These are phyloP conservation scores for Upupa epops DNA, from an alignment of 2,113 vertebrate genomes.

Conservation along the genomic window DNA sequence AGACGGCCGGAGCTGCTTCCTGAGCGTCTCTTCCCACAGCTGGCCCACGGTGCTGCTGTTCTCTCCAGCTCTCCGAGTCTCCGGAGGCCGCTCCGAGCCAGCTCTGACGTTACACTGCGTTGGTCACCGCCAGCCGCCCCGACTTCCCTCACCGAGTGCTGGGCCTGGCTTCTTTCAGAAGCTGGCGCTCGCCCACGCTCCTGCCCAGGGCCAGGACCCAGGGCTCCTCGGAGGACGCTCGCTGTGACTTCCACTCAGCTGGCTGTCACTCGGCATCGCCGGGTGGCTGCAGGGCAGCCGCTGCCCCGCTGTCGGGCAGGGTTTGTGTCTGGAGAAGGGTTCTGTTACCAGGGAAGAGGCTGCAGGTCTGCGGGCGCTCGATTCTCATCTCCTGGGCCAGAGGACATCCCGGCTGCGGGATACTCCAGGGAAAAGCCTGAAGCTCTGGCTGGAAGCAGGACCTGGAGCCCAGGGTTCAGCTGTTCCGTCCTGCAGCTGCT, in stretches of 20 bases:
- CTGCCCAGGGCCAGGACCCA: neutral
- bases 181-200: neutral
- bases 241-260: neutral
- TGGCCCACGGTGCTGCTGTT: neutral
- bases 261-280: neutral
- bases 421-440: neutral
- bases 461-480: neutral
- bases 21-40: constrained; percentile 3
- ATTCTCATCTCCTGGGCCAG: neutral
- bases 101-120: neutral
- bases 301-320: no score
- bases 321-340: neutral
- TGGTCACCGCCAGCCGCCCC: neutral
- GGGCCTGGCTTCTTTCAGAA: constrained; percentile 9
- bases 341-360: neutral
- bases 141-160: neutral
- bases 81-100: neutral
- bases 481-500: neutral
- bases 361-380: accelerated
- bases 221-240: neutral
- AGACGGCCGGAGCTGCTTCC: neutral
- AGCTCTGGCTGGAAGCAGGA: neutral
- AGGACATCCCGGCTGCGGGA: neutral
- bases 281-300: neutral
- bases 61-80: neutral